Evolutionary conservation across 2,797 vertebrate genomes (phyloP).

Genomic region (Halcyon chelicuti): DNA sequence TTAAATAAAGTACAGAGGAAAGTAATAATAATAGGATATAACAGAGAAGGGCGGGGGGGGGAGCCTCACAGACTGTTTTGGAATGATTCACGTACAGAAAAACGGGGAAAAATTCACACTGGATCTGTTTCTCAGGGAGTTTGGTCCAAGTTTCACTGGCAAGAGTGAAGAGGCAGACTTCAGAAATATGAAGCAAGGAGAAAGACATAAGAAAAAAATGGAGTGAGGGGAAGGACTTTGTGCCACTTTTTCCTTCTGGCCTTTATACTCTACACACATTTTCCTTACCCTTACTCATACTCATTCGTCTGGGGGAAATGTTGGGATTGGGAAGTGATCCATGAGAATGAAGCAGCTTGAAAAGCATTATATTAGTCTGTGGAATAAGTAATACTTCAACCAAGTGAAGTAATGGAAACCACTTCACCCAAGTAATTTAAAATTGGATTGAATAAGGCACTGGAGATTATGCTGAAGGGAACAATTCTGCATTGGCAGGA

Average conservation of each 20-base stretch:
- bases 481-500: conserved; percentile 67
- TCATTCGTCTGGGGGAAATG: conserved; percentile 54
- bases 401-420: conserved; percentile 76
- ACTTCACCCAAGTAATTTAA: conserved; percentile 70
- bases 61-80: neutral
- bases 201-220: conserved; percentile 29
- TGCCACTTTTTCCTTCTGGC: conserved; percentile 67
- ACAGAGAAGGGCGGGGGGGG: fast-evolving
- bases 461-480: conserved; percentile 65
- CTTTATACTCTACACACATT: conserved; percentile 62
- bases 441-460: conserved; percentile 63
- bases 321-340: conserved; percentile 69
- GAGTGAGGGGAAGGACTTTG: conserved; percentile 27
- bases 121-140: conserved; percentile 11
- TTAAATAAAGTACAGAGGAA: neutral
- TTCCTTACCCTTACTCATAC: conserved; percentile 64
- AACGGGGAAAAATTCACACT: conserved; percentile 6
- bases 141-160: conserved; percentile 27
- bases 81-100: neutral
- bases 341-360: conserved; percentile 68
- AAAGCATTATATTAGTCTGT: conserved; percentile 72
- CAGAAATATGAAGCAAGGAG: conserved; percentile 53
- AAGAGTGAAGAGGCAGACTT: conserved; percentile 36
- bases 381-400: conserved; percentile 73
- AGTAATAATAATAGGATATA: conserved; percentile 9